phyloP scores from a whole-genome alignment of 1,140 invertebrate species.

The Rhopalosiphum maidis region DNA sequence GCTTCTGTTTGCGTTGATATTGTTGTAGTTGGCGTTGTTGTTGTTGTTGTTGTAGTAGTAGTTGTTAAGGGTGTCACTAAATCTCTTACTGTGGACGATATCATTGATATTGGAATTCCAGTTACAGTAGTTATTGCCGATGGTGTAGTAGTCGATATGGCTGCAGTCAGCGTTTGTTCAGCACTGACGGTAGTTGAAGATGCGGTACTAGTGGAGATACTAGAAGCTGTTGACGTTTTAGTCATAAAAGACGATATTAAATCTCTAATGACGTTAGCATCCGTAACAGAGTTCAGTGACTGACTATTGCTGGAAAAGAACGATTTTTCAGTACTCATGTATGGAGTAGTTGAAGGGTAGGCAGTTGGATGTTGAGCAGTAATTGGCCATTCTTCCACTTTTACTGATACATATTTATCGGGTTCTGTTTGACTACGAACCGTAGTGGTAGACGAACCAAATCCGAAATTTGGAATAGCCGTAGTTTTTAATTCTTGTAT shows the following conservation, averaged over 20 bases:
- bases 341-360: neutral
- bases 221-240: neutral
- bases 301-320: neutral
- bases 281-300: neutral
- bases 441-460: neutral
- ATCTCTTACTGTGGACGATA: neutral
- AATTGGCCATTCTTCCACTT: constrained; percentile 43
- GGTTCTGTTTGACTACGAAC: neutral
- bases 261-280: constrained; percentile 26
- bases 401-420: constrained; percentile 22
- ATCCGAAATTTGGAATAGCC: neutral
- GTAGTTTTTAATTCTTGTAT: constrained; percentile 42
- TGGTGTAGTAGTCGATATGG: neutral
- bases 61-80: constrained; percentile 58
- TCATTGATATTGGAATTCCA: neutral
- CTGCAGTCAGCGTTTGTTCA: neutral
- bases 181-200: neutral
- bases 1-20: constrained; percentile 16
- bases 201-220: neutral
- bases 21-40: constrained; percentile 57
- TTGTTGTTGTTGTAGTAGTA: constrained; percentile 62
- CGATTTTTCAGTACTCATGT: constrained; percentile 39
- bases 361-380: neutral
- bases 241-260: constrained; percentile 27
- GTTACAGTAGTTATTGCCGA: neutral